Conservation (phyloP, 2,888 invertebrate species). For the Drosophila niveifrons region DNA sequence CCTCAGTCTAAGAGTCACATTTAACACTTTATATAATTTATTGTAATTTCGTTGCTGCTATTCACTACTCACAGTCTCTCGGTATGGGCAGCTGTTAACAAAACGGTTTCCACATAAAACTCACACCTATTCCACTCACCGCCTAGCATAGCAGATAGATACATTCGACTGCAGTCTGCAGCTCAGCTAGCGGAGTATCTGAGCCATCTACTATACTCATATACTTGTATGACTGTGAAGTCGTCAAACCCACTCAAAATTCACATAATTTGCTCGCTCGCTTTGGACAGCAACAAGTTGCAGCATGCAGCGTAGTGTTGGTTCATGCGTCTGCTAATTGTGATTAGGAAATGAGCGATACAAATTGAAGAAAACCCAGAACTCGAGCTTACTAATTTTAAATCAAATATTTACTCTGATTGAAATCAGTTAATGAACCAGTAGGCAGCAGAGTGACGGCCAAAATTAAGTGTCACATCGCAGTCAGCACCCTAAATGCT, state of each 20-base stretch:
- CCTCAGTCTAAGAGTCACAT: slow-evolving; percentile 51
- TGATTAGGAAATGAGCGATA: background rate
- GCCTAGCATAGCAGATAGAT: slow-evolving; percentile 6
- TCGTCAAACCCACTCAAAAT: slow-evolving; percentile 73
- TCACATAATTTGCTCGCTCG: slow-evolving; percentile 47
- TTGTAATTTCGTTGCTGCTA: slow-evolving; percentile 65
- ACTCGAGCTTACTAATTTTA: background rate
- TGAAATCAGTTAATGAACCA: slow-evolving; percentile 61
- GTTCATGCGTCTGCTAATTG: background rate
- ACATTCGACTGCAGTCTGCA: slow-evolving; percentile 31
- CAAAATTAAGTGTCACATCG: background rate
- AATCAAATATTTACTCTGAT: slow-evolving; percentile 37
- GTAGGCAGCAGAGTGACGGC: slow-evolving; percentile 9
- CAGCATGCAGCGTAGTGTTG: background rate
- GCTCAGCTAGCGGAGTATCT: slow-evolving; percentile 28
- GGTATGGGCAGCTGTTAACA: slow-evolving; percentile 70
- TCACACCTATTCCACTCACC: slow-evolving; percentile 63
- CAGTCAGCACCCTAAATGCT: slow-evolving; percentile 17
- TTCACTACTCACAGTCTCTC: slow-evolving; percentile 49
- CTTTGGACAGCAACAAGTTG: slow-evolving; percentile 11
- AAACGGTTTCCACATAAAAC: slow-evolving; percentile 81
- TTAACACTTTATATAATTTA: slow-evolving; percentile 82
- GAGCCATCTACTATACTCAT: slow-evolving; percentile 45
- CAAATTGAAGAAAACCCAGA: background rate
- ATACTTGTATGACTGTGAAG: slow-evolving; percentile 7